These are phyloP conservation scores for Saimiri boliviensis DNA, from an alignment of 2,113 vertebrate species.

Conservation along the genomic window DNA sequence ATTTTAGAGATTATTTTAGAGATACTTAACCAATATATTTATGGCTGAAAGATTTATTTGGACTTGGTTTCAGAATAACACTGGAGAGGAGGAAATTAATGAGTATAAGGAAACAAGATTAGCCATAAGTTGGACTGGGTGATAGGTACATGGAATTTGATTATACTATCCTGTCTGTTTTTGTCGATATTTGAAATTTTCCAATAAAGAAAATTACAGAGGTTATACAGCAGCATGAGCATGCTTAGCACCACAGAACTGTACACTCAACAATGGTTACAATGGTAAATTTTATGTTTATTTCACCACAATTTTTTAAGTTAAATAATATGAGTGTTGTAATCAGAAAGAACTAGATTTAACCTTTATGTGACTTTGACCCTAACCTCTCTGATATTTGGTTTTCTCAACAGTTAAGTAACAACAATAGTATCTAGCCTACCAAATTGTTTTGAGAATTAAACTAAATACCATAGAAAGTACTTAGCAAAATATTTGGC, in stretches of 20 bases:
- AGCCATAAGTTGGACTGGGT: neutral
- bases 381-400: neutral
- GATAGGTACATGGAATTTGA: neutral
- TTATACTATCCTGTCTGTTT: neutral
- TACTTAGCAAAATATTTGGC: neutral
- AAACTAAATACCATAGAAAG: neutral
- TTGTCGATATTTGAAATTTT: neutral
- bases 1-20: neutral
- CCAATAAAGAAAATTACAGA: neutral
- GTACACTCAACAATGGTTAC: neutral
- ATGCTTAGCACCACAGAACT: neutral
- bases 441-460: neutral
- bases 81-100: neutral
- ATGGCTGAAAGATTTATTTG: neutral
- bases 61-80: slow-evolving; percentile 4
- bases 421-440: neutral
- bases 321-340: neutral
- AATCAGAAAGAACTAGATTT: neutral
- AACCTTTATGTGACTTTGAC: neutral
- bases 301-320: neutral
- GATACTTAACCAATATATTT: neutral
- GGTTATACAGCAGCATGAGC: neutral
- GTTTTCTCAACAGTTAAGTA: slow-evolving; percentile 3
- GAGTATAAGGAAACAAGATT: neutral
- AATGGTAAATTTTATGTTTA: neutral